These are phyloP conservation scores for Asbolus verrucosus DNA, from an alignment of 1,140 invertebrate genomes.

Conservation along the genomic window DNA sequence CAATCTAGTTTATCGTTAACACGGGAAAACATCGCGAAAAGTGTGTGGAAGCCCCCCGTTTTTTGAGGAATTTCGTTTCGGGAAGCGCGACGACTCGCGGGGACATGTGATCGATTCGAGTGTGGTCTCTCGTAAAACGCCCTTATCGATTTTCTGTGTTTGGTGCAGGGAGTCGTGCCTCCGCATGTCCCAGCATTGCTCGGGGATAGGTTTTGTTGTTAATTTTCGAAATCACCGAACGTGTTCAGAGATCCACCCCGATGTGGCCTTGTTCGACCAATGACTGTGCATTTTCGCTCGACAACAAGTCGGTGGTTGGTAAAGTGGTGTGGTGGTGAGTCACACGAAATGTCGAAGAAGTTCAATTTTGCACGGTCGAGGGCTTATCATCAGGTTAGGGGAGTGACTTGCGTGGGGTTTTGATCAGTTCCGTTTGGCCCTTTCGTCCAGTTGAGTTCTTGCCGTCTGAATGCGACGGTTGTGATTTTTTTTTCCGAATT, in stretches of 20 bases:
- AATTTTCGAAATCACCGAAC: slow-evolving; percentile 41
- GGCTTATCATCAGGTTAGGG: slow-evolving; percentile 5
- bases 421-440: slow-evolving; percentile 8
- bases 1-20: slow-evolving; percentile 17
- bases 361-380: slow-evolving; percentile 6
- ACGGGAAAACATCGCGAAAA: slow-evolving; percentile 5
- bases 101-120: slow-evolving; percentile 25
- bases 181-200: slow-evolving; percentile 48
- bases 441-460: background rate
- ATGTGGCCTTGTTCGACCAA: slow-evolving; percentile 36
- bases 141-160: slow-evolving; percentile 65
- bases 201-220: slow-evolving; percentile 12
- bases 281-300: slow-evolving; percentile 37
- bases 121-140: slow-evolving; percentile 60
- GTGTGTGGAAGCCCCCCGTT: background rate
- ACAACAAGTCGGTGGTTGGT: slow-evolving; percentile 48
- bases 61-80: background rate
- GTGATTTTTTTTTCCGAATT: slow-evolving; percentile 40
- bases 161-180: slow-evolving; percentile 54
- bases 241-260: slow-evolving; percentile 28
- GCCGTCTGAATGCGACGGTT: slow-evolving; percentile 10
- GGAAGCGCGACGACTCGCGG: background rate
- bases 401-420: slow-evolving; percentile 31
- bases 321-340: slow-evolving; percentile 42
- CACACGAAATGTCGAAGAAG: slow-evolving; percentile 44